Evolutionary conservation across 2,888 invertebrate species (phyloP), one percentile per base, ranked within the genome.

Genomic region (Zeuzera pyrina): DNA sequence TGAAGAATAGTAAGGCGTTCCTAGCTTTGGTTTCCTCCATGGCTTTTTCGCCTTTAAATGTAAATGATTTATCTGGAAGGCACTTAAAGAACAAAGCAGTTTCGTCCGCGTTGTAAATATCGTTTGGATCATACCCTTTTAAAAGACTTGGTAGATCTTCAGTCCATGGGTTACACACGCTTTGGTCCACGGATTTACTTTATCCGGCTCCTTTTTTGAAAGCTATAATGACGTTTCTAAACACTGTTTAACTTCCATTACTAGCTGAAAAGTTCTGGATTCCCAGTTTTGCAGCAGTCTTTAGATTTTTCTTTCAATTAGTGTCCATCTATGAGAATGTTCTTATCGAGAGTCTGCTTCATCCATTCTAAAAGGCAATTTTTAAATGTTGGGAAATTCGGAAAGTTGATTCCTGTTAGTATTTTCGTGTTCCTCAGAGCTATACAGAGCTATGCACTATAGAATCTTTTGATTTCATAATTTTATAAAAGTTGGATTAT

Each of bases 291-390:
- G 27, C 33, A 24, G 42, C 47, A 32, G 45, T 42, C 38, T 42
- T 38, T 35, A 15, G 40, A 31, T 38, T 47, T 43, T 45, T 45
- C 32, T 41, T 45, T 41, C 24, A 47, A 28, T 29, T 45, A 13
- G 11, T 34, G 37, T 41, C 41, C 42, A 34, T 31, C 16, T 41
- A 43, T 35, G 25, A 31, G 38, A 39, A 42, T 39, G 15, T 45
- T 47, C 19, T n/a, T n/a, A n/a, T n/a, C n/a, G n/a, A n/a, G n/a
- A n/a, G n/a, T n/a, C n/a, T n/a, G n/a, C n/a, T n/a, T 38, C 36
- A 31, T 37, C 41, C 39, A 41, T 41, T 34, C 32, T 12, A 33
- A 33, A 24, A 42, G 37, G 29, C 39, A n/a, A 42, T 29, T 46
- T 42, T 38, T 43, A 42, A 16, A 45, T 30, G 23, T 39, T 31